Base-by-base conservation (phyloP, 2,113 vertebrate species). In the Rhagologus leucostigma region DNA sequence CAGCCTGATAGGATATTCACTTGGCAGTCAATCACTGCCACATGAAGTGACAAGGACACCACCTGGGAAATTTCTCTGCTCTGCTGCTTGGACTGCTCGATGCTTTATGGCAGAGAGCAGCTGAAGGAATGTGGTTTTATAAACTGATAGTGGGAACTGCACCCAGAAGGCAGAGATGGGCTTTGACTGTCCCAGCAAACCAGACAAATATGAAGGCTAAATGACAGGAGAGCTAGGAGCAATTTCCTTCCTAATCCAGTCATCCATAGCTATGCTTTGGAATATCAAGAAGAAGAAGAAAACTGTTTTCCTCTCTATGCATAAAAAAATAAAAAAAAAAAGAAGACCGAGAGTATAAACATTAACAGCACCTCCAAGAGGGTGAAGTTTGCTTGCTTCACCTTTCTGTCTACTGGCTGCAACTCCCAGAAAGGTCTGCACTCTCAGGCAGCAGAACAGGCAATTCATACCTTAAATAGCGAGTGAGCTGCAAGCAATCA, bases 51-150 rank as follows among this genome's bases (percentile, higher is more conserved):
- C 81, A 95, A 75, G 69, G 81, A 57, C 62, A 74, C 57, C 87
- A 89, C 75, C 70, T 78, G 76, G 90, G 91, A 94, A 91, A 93
- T 81, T 89, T 69, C 78, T 94, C 63, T 2, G 16, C 88, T 81
- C 84, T 49, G 75, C 55, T 96, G 76, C 85, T 79, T 6, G 30
- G 56, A 44, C 53, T 85, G 76, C 64, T 87, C 69, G 50, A 84
- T 89, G 65, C 64, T 78, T 96, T 88, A 64, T 33, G 56, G 64
- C 82, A 87, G 46, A 53, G 21, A 84, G 46, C 62, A 87, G 91
- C 56, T 65, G 56, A 91, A 81, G 41, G 68, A 94, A 95, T 71
- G 60, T 35, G 82, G 13, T 53, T 83, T 94, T 62, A 78, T 59
- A 64, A 89, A 86, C 47, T 2, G 0, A n/a, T 7, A 56, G 47